Base-by-base conservation (phyloP, 2,797 vertebrate species). In the Meda fulgida region DNA sequence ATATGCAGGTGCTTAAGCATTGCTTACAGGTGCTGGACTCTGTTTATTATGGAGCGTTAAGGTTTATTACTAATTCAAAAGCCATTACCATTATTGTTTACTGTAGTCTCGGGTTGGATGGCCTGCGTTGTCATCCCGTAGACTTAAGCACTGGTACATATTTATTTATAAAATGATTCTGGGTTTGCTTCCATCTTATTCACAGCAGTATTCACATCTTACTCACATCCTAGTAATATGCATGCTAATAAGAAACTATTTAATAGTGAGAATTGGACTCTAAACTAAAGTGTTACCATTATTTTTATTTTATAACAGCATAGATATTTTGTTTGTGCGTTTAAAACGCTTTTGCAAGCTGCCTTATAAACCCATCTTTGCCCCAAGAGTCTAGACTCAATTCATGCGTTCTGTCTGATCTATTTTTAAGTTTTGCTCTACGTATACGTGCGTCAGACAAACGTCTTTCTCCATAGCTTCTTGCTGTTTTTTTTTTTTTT, bases 381-480 rank as follows among this genome's bases (percentile, higher is more conserved):
- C 1, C 29, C 72, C 48, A 53, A 38, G 51, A 60, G 51, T 9
- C 8, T 5, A 21, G 23, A n/a, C 36, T 46, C 16, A 18, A 19
- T 7, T 29, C 77, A 78, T 29, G 55, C 77, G 3, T 43, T 29
- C 58, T 23, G 72, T 14, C 48, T 75, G 26, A 19, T 19, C 71
- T 73, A 73, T 73, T 73, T 73, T 51, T 46, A 26, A 29, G n/a
- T 10, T 48, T 18, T 51, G 46, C 46, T 76, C 11, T 23, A 23
- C 31, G 18, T 65, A 63, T 46, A 46, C 77, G 29, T 78, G 58
- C 58, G 38, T 78, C 77, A 65, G 16, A 78, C 8, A 3, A 63
- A 43, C 18, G 19, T 43, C 14, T 58, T 58, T 40, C 36, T 10
- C 55, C n/a, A 19, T 4, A 18, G 36, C 36, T 26, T 46, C 58